These are phyloP conservation scores for Machimus atricapillus DNA, from an alignment of 2,888 invertebrate species.

Conservation along the genomic window DNA sequence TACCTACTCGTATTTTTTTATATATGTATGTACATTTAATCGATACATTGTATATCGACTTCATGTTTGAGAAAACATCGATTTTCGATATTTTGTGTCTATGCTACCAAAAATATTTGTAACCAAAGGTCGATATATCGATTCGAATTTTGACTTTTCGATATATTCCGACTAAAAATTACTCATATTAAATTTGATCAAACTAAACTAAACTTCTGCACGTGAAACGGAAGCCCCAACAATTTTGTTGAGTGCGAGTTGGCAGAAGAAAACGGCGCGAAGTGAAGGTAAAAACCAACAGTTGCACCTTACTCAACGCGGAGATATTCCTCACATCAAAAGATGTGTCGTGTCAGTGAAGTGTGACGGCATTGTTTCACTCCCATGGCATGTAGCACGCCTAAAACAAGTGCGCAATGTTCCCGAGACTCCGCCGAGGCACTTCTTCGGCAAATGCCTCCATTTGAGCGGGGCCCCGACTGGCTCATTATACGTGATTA, in stretches of 20 bases:
- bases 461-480: not conserved
- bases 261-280: not conserved
- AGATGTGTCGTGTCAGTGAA: conserved; percentile 17
- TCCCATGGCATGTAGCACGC: conserved; percentile 22
- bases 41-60: too few species aligned
- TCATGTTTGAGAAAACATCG: too few species aligned
- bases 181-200: too few species aligned
- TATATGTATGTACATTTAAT: too few species aligned
- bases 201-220: too few species aligned
- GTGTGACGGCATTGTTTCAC: conserved; percentile 37
- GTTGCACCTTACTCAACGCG: conserved; percentile 17
- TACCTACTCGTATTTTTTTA: too few species aligned
- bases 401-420: conserved; percentile 18
- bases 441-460: not conserved
- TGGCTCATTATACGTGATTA: conserved; percentile 35
- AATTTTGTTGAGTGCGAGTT: not conserved
- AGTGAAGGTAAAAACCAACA: not conserved
- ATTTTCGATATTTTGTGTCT: too few species aligned
- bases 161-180: not conserved
- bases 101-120: not conserved
- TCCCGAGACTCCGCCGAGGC: not conserved
- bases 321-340: not conserved
- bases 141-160: too few species aligned
- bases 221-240: not conserved
- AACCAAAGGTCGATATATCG: not conserved